Base-by-base conservation (phyloP, 2,797 vertebrate species). In the Cryptoprocta ferox region DNA sequence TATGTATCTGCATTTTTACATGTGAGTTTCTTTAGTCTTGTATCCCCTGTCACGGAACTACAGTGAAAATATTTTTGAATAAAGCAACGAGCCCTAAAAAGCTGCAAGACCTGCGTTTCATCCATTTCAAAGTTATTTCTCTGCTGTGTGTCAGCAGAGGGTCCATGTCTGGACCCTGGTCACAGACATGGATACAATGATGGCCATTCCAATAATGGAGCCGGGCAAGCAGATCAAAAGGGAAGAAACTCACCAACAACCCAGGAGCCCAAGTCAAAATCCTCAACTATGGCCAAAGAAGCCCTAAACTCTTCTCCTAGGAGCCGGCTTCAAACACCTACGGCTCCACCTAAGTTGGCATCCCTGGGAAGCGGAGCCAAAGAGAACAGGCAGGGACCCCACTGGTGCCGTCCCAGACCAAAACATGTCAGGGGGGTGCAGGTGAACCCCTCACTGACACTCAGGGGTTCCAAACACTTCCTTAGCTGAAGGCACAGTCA, bases 141-240 rank as follows among this genome's bases (percentile, higher is more conserved):
- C 37, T 85, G 30, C 84, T 39, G 32, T 53, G 39, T 3, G 30
- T 18, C 0, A 37, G n/a, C 2, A 19, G 59, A n/a, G n/a, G n/a
- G n/a, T n/a, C n/a, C 61, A 73, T 48, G 78, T n/a, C 68, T 30
- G 45, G 63, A 21, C 12, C 32, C 3, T 5, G 50, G 86, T 18
- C n/a, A 59, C 15, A 2, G 26, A 87, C 32, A 0, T 0, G 16
- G n/a, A 30, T 2, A n/a, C 4, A 6, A 3, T 1, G 63, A 66
- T 0, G 10, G 71, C 26, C 42, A 0, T 2, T 71, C 56, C 65
- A 28, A 12, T 14, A 32, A 45, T 39, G 48, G 4, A 76, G 45
- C 37, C 2, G 5, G n/a, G 39, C 2, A 30, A 63, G 59, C 68
- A 75, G 19, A 2, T 56, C 0, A 11, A 16, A 80, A 9, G 75